A percentile compares a stretch with the other conserved stretches of the same genome.
These are phyloP conservation scores for Phanerotoma sp. DNA, from an alignment of 2,888 invertebrate species.

Conservation along the genomic window DNA sequence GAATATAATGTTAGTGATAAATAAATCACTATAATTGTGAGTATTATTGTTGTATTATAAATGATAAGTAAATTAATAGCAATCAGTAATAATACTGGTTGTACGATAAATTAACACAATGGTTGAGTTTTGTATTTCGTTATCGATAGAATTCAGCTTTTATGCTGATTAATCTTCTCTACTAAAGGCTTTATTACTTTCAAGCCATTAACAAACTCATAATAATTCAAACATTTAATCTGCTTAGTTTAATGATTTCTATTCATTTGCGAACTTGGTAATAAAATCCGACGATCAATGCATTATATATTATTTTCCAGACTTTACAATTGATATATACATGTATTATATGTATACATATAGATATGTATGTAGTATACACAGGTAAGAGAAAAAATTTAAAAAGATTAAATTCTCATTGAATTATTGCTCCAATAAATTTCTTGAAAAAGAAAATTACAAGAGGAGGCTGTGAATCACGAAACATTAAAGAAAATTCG, in stretches of 20 bases:
- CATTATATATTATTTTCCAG: background rate
- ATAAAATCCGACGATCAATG: background rate
- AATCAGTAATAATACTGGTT: too few relatives aligned
- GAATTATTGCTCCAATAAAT: background rate
- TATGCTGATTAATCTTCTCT: slow-evolving; percentile 11
- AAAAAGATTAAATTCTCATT: background rate
- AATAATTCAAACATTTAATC: slow-evolving; percentile 15
- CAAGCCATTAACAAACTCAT: slow-evolving; percentile 16
- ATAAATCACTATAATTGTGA: background rate
- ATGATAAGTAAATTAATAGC: slow-evolving; percentile 1
- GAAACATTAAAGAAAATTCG: too few relatives aligned
- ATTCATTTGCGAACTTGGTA: background rate
- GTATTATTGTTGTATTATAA: background rate
- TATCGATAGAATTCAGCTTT: slow-evolving; percentile 16
- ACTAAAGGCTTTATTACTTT: background rate
- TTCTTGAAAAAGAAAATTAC: too few relatives aligned
- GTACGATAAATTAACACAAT: slow-evolving; percentile 8
- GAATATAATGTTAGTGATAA: too few relatives aligned
- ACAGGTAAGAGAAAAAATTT: background rate
- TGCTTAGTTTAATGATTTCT: slow-evolving; percentile 2
- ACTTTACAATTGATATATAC: background rate
- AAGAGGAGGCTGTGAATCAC: too few relatives aligned
- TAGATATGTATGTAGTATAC: too few relatives aligned
- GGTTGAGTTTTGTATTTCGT: slow-evolving; percentile 5
- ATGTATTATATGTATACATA: too few relatives aligned